These are phyloP conservation scores for Notodromas monacha DNA, from an alignment of 2,888 invertebrate genomes.

Conservation along the genomic window DNA sequence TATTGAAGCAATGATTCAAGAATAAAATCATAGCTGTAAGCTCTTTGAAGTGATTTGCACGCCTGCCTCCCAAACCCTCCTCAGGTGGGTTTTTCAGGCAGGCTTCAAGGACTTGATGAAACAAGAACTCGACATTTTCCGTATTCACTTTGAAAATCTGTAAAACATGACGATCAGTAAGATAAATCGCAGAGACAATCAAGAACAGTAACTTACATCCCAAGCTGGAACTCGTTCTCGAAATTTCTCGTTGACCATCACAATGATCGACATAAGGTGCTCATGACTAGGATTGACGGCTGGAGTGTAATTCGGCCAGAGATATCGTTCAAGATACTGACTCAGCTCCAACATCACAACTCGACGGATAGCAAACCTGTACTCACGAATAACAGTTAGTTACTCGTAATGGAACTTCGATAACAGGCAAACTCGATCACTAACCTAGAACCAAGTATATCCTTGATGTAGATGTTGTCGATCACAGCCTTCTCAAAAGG, in stretches of 20 bases:
- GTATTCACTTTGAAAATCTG: conserved; percentile 42
- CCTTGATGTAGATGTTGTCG: background rate
- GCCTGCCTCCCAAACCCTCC: too few species aligned
- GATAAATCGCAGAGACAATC: conserved; percentile 7
- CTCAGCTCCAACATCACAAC: conserved; percentile 89
- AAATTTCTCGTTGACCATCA: conserved; percentile 95
- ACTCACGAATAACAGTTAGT: too few species aligned
- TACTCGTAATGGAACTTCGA: too few species aligned
- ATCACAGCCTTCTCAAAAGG: background rate
- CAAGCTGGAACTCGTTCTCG: conserved; percentile 84
- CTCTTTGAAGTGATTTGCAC: too few species aligned
- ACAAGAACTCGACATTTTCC: conserved; percentile 42
- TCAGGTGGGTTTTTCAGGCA: conserved; percentile 34
- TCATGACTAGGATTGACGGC: conserved; percentile 32
- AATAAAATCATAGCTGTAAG: too few species aligned
- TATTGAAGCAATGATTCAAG: conserved; percentile 82
- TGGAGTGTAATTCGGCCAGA: conserved; percentile 74
- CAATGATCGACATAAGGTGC: conserved; percentile 87
- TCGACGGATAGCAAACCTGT: conserved; percentile 40
- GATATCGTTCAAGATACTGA: conserved; percentile 76
- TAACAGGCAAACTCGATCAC: too few species aligned
- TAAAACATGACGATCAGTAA: too few species aligned
- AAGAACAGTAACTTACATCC: conserved; percentile 27
- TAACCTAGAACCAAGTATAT: background rate
- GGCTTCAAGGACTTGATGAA: conserved; percentile 40